Evolutionary conservation across 2,888 invertebrate genomes (phyloP), one percentile per base, ranked within the genome.

Genomic region (Diplazon laetatorius): DNA sequence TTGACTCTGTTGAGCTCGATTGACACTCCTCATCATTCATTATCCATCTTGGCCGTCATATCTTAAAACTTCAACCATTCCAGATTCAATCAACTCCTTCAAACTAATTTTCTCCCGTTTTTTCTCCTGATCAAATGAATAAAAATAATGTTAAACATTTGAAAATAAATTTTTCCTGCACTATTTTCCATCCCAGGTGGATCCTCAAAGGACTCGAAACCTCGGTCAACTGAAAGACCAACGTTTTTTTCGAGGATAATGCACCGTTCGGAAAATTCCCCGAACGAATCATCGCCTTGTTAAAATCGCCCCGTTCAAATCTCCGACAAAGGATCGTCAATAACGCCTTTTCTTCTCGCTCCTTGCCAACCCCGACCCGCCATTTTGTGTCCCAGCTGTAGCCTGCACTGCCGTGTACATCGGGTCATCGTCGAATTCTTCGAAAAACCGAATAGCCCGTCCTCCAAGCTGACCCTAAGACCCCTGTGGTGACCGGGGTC

Each of bases 401-500:
- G 9, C 30, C 2, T 5, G 30, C 30, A 10, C 20, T n/a, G n/a
- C 42, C n/a, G 8, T 6, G 6, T 25, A 52, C 25, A 37, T 1
- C 9, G 50, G 8, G 39, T 65, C 39, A 37, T 37, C 50, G n/a
- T 18, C 14, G 25, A 18, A 1, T 22, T 30, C 4, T 16, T 14
- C 8, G 57, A 20, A 20, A 65, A 50, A 35, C n/a, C 39, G 39
- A 52, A 65, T 65, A 39, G 57, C 42, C 16, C 9, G 46, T 42
- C 16, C 57, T 55, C 18, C 55, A 52, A 20, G 68, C 16, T 46
- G n/a, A 18, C 12, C 14, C n/a, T 16, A 78, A 80, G 73, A 80
- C 76, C 72, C 70, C 44, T 60, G 52, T 69, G 71, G 66, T 14
- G 48, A 59, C 57, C 18, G 46, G 62, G 62, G 52, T 68, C 71